Percentiles rank a stretch among this genome's conserved stretches.
Evolutionary conservation across 2,797 vertebrate genomes (phyloP).

Genomic region (Mormyrops boulengeri): DNA sequence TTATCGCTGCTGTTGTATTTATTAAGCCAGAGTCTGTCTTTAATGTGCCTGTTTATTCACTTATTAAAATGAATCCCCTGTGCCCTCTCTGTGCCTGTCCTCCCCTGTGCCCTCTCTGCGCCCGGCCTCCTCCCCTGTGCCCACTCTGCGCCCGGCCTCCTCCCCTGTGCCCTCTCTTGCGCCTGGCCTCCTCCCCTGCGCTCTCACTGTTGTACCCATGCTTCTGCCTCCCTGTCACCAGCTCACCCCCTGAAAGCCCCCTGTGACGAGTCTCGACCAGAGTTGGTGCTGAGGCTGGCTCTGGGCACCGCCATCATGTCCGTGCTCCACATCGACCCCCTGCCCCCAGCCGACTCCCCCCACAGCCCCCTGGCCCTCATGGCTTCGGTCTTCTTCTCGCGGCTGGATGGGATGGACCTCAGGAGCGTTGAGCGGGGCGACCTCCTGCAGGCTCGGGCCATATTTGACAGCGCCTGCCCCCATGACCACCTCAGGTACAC

Average conservation of each 20-base stretch:
- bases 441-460: constrained; percentile 72
- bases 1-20: background rate
- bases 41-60: background rate
- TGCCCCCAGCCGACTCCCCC: constrained; percentile 81
- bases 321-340: constrained; percentile 93
- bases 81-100: background rate
- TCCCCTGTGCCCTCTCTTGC: background rate
- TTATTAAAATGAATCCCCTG: background rate
- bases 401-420: constrained; percentile 67
- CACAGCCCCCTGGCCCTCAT: constrained; percentile 79
- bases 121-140: background rate
- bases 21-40: background rate
- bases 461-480: constrained; percentile 88
- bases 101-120: background rate
- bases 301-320: constrained; percentile 78
- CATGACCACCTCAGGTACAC: constrained; percentile 93
- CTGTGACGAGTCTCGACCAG: constrained; percentile 88
- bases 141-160: background rate
- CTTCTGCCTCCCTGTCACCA: constrained; percentile 46
- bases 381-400: constrained; percentile 81
- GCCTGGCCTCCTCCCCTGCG: background rate
- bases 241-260: constrained; percentile 82
- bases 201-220: background rate
- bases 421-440: constrained; percentile 64
- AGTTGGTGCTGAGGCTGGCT: constrained; percentile 79